A percentile compares a stretch with the other conserved stretches of the same genome.
Evolutionary conservation across 2,797 vertebrate genomes (phyloP).

Genomic region (Hippoglossus hippoglossus): DNA sequence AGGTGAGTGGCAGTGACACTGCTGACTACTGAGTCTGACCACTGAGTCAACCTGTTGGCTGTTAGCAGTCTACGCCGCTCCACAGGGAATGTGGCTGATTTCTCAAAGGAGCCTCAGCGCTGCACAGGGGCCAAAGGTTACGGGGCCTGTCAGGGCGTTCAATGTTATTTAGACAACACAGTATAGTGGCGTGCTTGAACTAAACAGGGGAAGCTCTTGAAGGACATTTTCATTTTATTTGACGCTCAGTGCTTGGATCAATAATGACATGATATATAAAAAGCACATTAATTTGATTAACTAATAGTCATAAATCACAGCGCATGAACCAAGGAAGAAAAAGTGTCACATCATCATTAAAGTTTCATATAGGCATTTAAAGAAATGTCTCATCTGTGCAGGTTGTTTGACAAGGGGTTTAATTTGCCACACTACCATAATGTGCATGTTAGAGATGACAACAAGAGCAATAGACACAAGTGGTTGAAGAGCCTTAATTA

Average conservation of each 20-base stretch:
- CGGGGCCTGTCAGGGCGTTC: neutral
- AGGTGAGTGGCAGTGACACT: slow-evolving; percentile 59
- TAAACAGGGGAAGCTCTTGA: neutral
- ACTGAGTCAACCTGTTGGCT: slow-evolving; percentile 66
- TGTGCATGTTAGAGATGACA: slow-evolving; percentile 62
- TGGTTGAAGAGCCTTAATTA: slow-evolving; percentile 69
- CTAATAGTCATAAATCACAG: slow-evolving; percentile 14
- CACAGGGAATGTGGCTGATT: slow-evolving; percentile 55
- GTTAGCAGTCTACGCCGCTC: slow-evolving; percentile 43
- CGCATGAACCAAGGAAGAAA: slow-evolving; percentile 13
- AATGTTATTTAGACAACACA: slow-evolving; percentile 14
- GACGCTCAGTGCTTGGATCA: slow-evolving; percentile 2
- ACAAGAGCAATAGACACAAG: slow-evolving; percentile 57
- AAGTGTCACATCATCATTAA: slow-evolving; percentile 5
- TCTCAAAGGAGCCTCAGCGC: slow-evolving; percentile 36
- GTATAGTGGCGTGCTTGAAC: neutral
- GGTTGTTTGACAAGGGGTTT: slow-evolving; percentile 69
- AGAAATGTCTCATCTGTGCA: slow-evolving; percentile 52
- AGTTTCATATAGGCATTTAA: slow-evolving; percentile 11
- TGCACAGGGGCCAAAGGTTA: slow-evolving; percentile 28
- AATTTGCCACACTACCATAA: slow-evolving; percentile 73
- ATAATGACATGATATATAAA: slow-evolving; percentile 7
- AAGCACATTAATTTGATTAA: slow-evolving; percentile 5
- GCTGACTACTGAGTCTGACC: slow-evolving; percentile 62
- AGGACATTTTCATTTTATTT: neutral